These are phyloP conservation scores for Adrianichthys oophorus DNA, from an alignment of 2,797 vertebrate species.

Conservation along the genomic window DNA sequence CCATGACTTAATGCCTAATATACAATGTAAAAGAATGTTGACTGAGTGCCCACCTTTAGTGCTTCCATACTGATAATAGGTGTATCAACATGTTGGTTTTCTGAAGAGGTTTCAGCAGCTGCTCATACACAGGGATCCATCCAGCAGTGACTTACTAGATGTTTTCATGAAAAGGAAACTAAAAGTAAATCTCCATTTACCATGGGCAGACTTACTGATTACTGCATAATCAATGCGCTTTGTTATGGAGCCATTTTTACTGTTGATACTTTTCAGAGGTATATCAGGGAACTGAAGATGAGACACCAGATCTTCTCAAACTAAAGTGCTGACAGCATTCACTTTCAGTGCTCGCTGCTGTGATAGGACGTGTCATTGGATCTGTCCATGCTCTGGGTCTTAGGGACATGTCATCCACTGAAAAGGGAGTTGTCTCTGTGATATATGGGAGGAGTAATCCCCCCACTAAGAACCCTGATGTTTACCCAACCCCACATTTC, in stretches of 20 bases:
- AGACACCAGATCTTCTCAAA: conserved; percentile 50
- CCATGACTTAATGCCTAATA: too few relatives aligned
- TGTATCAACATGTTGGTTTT: too few relatives aligned
- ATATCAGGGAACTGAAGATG: conserved; percentile 37
- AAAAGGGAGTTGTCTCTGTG: conserved; percentile 82
- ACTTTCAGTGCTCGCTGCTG: conserved; percentile 61
- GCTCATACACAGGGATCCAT: conserved; percentile 6
- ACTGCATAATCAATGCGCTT: conserved; percentile 53
- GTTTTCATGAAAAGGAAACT: conserved; percentile 31
- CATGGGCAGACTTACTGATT: conserved; percentile 24
- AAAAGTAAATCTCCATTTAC: conserved; percentile 44
- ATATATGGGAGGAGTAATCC: conserved; percentile 84
- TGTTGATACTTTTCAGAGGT: conserved; percentile 32
- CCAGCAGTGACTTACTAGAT: conserved; percentile 21
- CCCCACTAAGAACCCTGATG: conserved; percentile 79
- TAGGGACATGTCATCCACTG: conserved; percentile 77
- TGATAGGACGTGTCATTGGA: conserved; percentile 80
- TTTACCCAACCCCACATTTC: conserved; percentile 82
- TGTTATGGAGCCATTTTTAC: conserved; percentile 29
- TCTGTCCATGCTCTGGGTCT: conserved; percentile 64
- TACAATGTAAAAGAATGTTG: too few relatives aligned
- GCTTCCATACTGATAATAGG: too few relatives aligned
- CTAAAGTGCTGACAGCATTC: conserved; percentile 63
- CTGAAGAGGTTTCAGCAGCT: too few relatives aligned
- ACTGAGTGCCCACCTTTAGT: too few relatives aligned